phyloP scores from a whole-genome alignment of 2,888 invertebrate species.

The Apodemia hepburni region DNA sequence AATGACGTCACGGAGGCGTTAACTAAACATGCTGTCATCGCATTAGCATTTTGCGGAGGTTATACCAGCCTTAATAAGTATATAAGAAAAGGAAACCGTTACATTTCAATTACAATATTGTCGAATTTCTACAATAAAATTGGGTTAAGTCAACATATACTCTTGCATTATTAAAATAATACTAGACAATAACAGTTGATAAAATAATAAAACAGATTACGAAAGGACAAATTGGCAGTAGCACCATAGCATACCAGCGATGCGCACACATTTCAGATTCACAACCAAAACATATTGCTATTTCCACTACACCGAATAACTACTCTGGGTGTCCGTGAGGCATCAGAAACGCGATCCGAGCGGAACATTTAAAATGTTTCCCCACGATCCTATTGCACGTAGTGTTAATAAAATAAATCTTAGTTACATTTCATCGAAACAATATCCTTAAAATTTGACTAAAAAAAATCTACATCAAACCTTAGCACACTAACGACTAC shows the following conservation, averaged over 20 bases:
- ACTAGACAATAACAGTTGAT: constrained; percentile 70
- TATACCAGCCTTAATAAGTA: not conserved
- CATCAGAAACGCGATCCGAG: constrained; percentile 49
- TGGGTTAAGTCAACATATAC: constrained; percentile 59
- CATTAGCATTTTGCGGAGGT: not conserved
- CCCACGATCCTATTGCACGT: constrained; percentile 57
- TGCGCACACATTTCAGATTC: constrained; percentile 55
- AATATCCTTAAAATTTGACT: constrained; percentile 69
- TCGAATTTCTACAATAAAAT: constrained; percentile 54
- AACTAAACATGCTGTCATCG: not conserved
- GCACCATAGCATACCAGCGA: constrained; percentile 53
- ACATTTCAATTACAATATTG: constrained; percentile 78
- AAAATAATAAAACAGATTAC: constrained; percentile 53
- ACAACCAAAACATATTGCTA: constrained; percentile 79
- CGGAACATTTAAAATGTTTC: constrained; percentile 43
- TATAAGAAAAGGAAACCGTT: constrained; percentile 42
- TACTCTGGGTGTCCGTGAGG: constrained; percentile 61
- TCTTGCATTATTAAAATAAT: constrained; percentile 66
- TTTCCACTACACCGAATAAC: constrained; percentile 68
- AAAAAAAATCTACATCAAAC: constrained; percentile 77
- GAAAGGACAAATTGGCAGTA: constrained; percentile 60
- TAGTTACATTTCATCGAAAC: constrained; percentile 68
- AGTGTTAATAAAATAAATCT: constrained; percentile 59
- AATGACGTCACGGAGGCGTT: not conserved
- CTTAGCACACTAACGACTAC: constrained; percentile 77